Base-by-base conservation (phyloP, 1,140 invertebrate species). In the Gryon sp. region DNA sequence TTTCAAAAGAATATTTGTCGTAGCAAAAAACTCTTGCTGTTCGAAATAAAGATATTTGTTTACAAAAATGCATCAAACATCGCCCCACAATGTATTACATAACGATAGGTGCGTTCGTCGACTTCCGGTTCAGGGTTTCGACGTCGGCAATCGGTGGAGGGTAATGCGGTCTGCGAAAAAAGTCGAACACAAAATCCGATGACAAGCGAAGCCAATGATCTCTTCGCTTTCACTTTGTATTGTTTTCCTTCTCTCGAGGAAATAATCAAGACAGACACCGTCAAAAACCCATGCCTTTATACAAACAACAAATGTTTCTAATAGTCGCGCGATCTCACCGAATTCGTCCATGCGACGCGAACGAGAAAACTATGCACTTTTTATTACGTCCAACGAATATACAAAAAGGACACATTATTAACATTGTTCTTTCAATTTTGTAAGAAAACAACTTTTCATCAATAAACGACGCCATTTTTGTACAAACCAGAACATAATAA, bases 151-250 rank as follows among this genome's bases (percentile, higher is more conserved):
- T 52, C 19, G 60, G 32, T 66, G 9, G 46, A 59, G 62, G 69
- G 46, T 62, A 70, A 70, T 46, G 43, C 36, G 50, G 55, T 65
- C 19, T 55, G 68, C 43, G 48, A 77, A 76, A 80, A 80, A 77
- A 79, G 38, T 63, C 24, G n/a, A 36, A 63, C 57, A 48, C 76
- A 78, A 82, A 82, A 80, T 78, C 65, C 65, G 72, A 75, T 80
- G 80, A 80, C 80, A 79, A 59, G 60, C 69, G 62, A 79, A 81
- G 82, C 76, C 82, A 82, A 81, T 83, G 84, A 83, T 83, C 83
- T 53, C 76, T 15, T 36, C 60, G 78, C 83, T 83, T 84, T 85
- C 83, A 84, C 84, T 81, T 81, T 59, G 52, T 77, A 79, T 81
- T 83, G 76, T 82, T 81, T 83, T 62, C 50, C 57, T 82, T 80